Evolutionary conservation across 2,888 invertebrate genomes (phyloP).

Genomic region (Chalcis sispes): DNA sequence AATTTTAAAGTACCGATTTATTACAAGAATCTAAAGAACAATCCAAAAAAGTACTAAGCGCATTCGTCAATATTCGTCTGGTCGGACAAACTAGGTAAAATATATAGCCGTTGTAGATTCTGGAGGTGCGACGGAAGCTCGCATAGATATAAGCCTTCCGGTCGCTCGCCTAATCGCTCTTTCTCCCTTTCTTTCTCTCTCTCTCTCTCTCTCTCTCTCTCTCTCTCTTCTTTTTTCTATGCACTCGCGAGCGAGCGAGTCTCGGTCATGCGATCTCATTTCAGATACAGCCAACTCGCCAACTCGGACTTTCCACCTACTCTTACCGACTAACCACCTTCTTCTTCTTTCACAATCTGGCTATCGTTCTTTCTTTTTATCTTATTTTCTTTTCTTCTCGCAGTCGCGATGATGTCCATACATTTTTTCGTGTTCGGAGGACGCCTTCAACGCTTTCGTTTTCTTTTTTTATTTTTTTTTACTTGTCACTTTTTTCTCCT

Average conservation of each 20-base stretch:
- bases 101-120: no score
- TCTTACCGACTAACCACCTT: slow-evolving; percentile 34
- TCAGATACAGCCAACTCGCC: slow-evolving; percentile 58
- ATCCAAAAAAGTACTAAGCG: no score
- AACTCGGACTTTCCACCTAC: no score
- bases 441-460: background rate
- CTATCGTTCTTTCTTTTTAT: slow-evolving; percentile 27
- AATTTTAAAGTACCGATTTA: no score
- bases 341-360: slow-evolving; percentile 11
- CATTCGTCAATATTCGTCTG: no score
- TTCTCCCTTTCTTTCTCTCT: no score
- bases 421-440: background rate
- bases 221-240: slow-evolving; percentile 32
- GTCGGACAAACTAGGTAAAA: no score
- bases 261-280: slow-evolving; percentile 61
- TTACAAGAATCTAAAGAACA: no score
- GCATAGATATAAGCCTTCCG: slow-evolving; percentile 33
- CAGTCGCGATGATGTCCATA: slow-evolving; percentile 1
- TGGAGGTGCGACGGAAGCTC: background rate
- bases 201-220: slow-evolving; percentile 20
- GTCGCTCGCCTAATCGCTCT: slow-evolving; percentile 24
- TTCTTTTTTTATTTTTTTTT: no score
- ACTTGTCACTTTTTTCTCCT: no score
- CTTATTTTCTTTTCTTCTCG: slow-evolving; percentile 26
- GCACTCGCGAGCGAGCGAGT: slow-evolving; percentile 17